Evolutionary conservation across 2,888 invertebrate genomes (phyloP).

Genomic region (Meta bourneti): DNA sequence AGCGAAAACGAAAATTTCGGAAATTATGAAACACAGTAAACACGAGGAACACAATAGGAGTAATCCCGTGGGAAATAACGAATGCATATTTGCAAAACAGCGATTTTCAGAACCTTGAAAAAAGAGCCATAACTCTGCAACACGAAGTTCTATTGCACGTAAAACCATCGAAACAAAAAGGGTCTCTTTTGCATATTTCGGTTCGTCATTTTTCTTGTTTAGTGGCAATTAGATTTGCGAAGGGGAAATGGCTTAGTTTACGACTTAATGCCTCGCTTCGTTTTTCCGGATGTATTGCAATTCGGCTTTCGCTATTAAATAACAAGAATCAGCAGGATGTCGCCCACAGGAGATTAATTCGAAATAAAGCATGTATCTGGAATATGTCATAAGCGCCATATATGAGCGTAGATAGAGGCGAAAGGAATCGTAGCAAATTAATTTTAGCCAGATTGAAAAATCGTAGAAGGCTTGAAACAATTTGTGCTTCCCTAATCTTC

Average conservation of each 20-base stretch:
- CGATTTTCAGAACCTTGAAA: background rate
- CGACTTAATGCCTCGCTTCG: background rate
- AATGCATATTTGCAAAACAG: background rate
- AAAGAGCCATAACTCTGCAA: background rate
- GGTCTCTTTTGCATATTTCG: slow-evolving; percentile 34
- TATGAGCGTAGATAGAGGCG: too few relatives aligned
- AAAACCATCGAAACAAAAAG: slow-evolving; percentile 10
- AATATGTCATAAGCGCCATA: too few relatives aligned
- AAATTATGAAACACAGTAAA: background rate
- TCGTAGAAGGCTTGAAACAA: too few relatives aligned
- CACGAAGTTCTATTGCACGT: slow-evolving; percentile 15
- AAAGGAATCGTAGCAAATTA: too few relatives aligned
- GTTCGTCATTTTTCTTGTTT: slow-evolving; percentile 12
- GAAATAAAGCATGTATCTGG: too few relatives aligned
- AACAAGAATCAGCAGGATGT: too few relatives aligned
- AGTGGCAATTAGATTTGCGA: slow-evolving; percentile 45
- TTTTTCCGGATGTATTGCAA: background rate
- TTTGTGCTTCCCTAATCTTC: too few relatives aligned
- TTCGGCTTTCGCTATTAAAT: background rate
- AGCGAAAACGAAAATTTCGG: background rate
- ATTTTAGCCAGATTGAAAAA: too few relatives aligned
- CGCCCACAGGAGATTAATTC: too few relatives aligned
- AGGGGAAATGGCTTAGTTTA: slow-evolving; percentile 24
- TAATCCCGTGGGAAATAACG: background rate
- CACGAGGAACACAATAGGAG: background rate